A percentile compares a stretch with the other conserved stretches of the same genome.
Evolutionary conservation across 2,888 invertebrate genomes (phyloP).

Genomic region (Cerceris rybyensis): DNA sequence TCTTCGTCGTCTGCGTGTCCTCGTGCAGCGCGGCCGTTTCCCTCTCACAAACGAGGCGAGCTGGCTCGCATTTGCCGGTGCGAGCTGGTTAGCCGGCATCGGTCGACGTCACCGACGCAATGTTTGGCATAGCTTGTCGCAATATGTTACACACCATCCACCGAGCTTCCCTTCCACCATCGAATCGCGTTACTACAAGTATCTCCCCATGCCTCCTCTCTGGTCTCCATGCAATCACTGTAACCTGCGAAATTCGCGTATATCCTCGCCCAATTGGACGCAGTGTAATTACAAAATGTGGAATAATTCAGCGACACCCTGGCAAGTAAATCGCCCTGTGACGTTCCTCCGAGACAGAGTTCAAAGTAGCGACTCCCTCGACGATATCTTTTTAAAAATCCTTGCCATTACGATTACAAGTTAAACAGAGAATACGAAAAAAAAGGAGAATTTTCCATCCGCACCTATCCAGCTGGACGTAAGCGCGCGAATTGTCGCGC

Average conservation of each 20-base stretch:
- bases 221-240: slow-evolving; percentile 56
- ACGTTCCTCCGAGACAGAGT: too few species aligned
- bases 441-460: too few species aligned
- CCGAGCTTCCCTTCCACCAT: slow-evolving; percentile 46
- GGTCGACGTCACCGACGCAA: slow-evolving; percentile 77
- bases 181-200: slow-evolving; percentile 63
- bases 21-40: slow-evolving; percentile 32
- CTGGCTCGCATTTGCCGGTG: slow-evolving; percentile 21
- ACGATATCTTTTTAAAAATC: too few species aligned
- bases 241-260: slow-evolving; percentile 54
- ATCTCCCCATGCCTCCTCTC: slow-evolving; percentile 47
- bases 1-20: slow-evolving; percentile 42
- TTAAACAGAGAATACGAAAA: too few species aligned
- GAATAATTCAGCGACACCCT: slow-evolving; percentile 56
- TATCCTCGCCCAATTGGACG: slow-evolving; percentile 45
- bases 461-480: too few species aligned
- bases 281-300: slow-evolving; percentile 57
- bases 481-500: too few species aligned
- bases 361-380: too few species aligned
- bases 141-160: slow-evolving; percentile 76
- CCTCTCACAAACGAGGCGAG: background rate
- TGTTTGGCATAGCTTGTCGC: slow-evolving; percentile 80
- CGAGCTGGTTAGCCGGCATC: slow-evolving; percentile 74
- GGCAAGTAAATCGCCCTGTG: too few species aligned
- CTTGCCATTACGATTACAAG: too few species aligned